phyloP scores from a whole-genome alignment of 1,140 invertebrate species.

The Zelostemma sp. region DNA sequence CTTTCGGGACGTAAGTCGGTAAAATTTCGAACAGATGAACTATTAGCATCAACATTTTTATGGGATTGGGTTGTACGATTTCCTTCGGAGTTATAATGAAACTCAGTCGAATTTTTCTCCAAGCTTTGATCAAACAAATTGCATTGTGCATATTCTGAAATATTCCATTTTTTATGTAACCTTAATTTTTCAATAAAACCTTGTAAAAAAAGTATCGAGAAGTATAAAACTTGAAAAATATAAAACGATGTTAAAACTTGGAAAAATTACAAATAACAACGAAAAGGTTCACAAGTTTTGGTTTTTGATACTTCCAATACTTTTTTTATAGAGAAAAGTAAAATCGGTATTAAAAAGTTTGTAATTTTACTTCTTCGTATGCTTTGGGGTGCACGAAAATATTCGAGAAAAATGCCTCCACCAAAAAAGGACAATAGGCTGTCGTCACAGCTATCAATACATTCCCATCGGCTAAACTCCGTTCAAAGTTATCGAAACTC shows the following conservation, averaged over 20 bases:
- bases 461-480: constrained; percentile 57
- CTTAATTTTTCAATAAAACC: too few relatives aligned
- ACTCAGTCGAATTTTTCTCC: constrained; percentile 62
- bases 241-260: too few relatives aligned
- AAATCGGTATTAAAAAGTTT: not conserved
- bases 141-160: constrained; percentile 62
- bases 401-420: constrained; percentile 49
- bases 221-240: too few relatives aligned
- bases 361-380: constrained; percentile 48
- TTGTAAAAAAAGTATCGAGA: too few relatives aligned
- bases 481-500: constrained; percentile 48
- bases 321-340: too few relatives aligned
- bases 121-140: constrained; percentile 54
- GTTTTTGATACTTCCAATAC: too few relatives aligned
- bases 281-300: too few relatives aligned
- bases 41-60: constrained; percentile 62
- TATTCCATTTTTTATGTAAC: not conserved
- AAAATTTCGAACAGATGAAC: constrained; percentile 60
- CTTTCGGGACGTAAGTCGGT: constrained; percentile 51
- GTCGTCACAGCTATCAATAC: constrained; percentile 58
- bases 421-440: constrained; percentile 63
- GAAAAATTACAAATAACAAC: not conserved
- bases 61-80: constrained; percentile 53
- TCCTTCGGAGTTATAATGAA: constrained; percentile 57
- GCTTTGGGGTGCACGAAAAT: constrained; percentile 52